phyloP scores from a whole-genome alignment of 2,113 vertebrate species.

The Xiphophorus couchianus region DNA sequence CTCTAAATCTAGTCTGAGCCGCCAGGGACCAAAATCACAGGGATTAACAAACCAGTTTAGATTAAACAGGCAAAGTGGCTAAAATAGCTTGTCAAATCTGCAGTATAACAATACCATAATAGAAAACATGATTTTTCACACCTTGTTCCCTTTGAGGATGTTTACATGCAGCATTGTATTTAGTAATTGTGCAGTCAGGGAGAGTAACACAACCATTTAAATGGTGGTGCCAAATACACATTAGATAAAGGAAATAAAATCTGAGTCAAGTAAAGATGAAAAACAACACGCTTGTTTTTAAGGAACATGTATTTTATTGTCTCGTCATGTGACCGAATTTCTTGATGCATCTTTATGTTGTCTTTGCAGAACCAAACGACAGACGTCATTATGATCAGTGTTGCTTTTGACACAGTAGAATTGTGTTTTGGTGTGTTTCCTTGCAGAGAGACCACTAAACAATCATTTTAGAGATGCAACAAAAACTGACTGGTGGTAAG shows the following conservation, averaged over 20 bases:
- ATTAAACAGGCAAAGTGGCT: neutral
- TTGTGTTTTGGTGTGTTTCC: neutral
- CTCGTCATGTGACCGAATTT: too few species aligned
- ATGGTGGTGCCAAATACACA: neutral
- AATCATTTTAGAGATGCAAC: neutral
- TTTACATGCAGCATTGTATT: too few species aligned
- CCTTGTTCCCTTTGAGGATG: too few species aligned
- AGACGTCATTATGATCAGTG: neutral
- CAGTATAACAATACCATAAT: neutral
- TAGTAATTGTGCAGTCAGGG: too few species aligned
- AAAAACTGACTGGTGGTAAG: too few species aligned
- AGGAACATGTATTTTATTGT: too few species aligned
- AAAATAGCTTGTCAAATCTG: neutral
- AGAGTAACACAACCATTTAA: neutral
- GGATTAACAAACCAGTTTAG: neutral
- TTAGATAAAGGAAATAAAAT: too few species aligned
- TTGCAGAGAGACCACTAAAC: neutral
- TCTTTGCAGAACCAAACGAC: neutral
- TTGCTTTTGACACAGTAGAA: neutral
- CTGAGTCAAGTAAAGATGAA: neutral
- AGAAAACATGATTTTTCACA: neutral
- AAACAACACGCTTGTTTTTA: neutral
- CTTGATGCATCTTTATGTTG: too few species aligned
- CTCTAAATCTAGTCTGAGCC: neutral
- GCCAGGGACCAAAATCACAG: neutral